Percentiles rank a stretch among this genome's conserved stretches.
Evolutionary conservation across 2,888 invertebrate genomes (phyloP).

Genomic region (Cremastobaeus sp.): DNA sequence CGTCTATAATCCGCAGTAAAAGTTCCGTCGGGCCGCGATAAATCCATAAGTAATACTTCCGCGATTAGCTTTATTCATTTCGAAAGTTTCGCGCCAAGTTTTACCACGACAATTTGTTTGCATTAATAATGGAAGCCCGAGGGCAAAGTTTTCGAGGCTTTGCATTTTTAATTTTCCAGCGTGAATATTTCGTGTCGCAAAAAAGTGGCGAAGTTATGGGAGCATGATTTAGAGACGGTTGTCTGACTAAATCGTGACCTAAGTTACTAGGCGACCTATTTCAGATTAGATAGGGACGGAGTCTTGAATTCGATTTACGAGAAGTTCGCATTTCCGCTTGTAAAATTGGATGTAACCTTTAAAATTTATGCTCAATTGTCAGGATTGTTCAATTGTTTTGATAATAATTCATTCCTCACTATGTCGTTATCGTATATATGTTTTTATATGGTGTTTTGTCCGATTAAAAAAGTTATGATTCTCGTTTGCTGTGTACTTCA

Average conservation of each 20-base stretch:
- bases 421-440: too few relatives aligned
- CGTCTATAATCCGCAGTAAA: slow-evolving; percentile 19
- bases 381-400: too few relatives aligned
- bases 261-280: slow-evolving; percentile 39
- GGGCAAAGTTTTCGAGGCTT: slow-evolving; percentile 15
- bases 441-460: too few relatives aligned
- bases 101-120: slow-evolving; percentile 21
- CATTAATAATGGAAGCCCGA: slow-evolving; percentile 22
- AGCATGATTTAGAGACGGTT: slow-evolving; percentile 9
- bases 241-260: slow-evolving; percentile 43
- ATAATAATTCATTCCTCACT: too few relatives aligned
- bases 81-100: slow-evolving; percentile 12
- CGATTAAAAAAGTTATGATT: too few relatives aligned
- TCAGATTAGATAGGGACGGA: background rate
- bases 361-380: too few relatives aligned
- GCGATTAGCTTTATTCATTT: slow-evolving; percentile 28
- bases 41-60: slow-evolving; percentile 27
- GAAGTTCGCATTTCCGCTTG: background rate
- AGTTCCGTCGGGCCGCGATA: slow-evolving; percentile 11
- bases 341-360: background rate
- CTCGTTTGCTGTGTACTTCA: too few relatives aligned
- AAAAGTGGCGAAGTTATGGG: background rate
- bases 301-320: background rate
- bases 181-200: slow-evolving; percentile 9
- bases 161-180: slow-evolving; percentile 13